Percentiles rank a stretch among this genome's conserved stretches.
These are phyloP conservation scores for Calidris pugnax DNA, from an alignment of 2,113 vertebrate genomes.

Conservation along the genomic window DNA sequence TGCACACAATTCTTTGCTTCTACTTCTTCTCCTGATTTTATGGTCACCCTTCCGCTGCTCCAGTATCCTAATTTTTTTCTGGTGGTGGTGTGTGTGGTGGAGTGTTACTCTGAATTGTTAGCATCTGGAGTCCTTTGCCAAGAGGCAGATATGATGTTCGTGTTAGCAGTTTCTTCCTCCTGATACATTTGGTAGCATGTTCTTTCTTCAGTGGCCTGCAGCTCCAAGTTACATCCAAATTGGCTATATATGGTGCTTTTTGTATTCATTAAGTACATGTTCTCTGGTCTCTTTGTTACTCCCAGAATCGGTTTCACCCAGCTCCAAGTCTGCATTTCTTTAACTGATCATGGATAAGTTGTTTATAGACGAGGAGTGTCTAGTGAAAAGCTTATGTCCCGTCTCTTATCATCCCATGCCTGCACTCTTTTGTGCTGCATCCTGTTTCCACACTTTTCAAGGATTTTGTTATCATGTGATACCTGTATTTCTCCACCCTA, in stretches of 20 bases:
- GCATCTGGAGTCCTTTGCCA: not conserved
- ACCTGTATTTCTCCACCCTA: not conserved
- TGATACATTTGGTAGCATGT: not conserved
- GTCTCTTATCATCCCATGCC: not conserved
- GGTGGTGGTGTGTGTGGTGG: fast-evolving
- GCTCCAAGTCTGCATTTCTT: not conserved
- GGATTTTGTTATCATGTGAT: not conserved
- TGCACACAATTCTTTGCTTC: not conserved
- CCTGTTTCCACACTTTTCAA: not conserved
- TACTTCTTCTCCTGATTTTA: not conserved
- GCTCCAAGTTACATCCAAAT: not conserved
- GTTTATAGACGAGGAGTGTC: not conserved
- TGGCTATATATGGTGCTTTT: not conserved
- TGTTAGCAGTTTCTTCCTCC: not conserved
- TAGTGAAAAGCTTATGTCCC: not conserved
- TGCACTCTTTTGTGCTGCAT: not conserved
- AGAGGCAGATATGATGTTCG: not conserved
- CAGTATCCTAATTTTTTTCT: not conserved
- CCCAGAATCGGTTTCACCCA: not conserved
- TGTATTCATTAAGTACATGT: not conserved
- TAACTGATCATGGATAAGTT: not conserved
- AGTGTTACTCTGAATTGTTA: not conserved
- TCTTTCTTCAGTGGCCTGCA: not conserved
- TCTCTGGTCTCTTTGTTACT: not conserved
- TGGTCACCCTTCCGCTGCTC: not conserved